Evolutionary conservation across 2,113 vertebrate species (phyloP).

Genomic region (Talpa occidentalis): DNA sequence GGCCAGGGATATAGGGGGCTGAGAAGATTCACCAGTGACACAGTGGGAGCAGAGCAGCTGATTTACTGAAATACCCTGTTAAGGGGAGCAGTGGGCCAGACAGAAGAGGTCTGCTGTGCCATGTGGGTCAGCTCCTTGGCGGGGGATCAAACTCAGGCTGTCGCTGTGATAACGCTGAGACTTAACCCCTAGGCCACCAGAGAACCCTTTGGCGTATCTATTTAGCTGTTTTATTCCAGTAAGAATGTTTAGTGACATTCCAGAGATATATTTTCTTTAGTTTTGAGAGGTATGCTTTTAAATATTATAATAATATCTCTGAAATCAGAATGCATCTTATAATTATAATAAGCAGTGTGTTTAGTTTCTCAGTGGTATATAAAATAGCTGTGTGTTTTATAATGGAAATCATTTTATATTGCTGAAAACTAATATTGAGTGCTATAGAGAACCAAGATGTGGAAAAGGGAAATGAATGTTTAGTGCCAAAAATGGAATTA

Average conservation of each 20-base stretch:
- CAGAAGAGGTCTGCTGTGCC: too few relatives aligned
- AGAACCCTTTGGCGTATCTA: too few relatives aligned
- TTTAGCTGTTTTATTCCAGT: background rate
- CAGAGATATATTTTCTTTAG: background rate
- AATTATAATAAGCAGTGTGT: background rate
- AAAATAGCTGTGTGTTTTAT: background rate
- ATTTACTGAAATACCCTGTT: too few relatives aligned
- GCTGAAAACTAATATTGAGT: background rate
- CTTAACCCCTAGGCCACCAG: too few relatives aligned
- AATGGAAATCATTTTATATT: background rate
- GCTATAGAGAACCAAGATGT: background rate
- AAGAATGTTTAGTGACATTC: background rate
- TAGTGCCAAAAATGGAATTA: background rate
- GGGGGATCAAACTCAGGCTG: too few relatives aligned
- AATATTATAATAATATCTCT: background rate
- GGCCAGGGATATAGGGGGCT: too few relatives aligned
- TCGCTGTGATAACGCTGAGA: too few relatives aligned
- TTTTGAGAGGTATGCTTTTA: background rate
- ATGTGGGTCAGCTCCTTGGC: too few relatives aligned
- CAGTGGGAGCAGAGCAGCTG: too few relatives aligned
- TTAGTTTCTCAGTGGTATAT: conserved; percentile 6
- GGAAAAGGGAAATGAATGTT: background rate
- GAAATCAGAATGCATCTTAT: background rate
- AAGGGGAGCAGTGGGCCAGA: too few relatives aligned
- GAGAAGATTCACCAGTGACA: too few relatives aligned